phyloP scores from a whole-genome alignment of 2,888 invertebrate species.

The Synergus japonicus region DNA sequence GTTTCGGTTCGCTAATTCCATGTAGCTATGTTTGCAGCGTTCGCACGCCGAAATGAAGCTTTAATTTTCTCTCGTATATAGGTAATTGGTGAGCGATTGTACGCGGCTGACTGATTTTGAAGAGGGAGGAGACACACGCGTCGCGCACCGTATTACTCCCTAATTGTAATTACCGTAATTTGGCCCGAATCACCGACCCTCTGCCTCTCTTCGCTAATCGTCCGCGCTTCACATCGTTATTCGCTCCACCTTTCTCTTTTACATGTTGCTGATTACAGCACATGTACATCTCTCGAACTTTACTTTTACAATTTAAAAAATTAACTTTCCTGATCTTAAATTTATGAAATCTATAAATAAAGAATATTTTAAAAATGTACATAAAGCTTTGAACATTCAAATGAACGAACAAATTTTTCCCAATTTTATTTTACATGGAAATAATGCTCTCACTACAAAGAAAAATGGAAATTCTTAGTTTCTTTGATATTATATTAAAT shows the following conservation, averaged over 20 bases:
- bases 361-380: no score
- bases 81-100: slow-evolving; percentile 31
- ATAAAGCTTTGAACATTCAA: no score
- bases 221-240: slow-evolving; percentile 23
- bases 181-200: slow-evolving; percentile 14
- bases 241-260: slow-evolving; percentile 14
- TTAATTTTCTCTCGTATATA: slow-evolving; percentile 19
- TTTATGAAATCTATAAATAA: no score
- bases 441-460: no score
- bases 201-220: slow-evolving; percentile 33
- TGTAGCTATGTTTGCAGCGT: slow-evolving; percentile 21
- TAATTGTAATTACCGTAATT: slow-evolving; percentile 40
- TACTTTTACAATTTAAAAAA: not conserved
- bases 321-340: not conserved
- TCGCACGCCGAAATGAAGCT: slow-evolving; percentile 36
- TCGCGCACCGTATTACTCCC: slow-evolving; percentile 36
- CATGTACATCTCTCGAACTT: not conserved
- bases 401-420: no score
- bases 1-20: slow-evolving; percentile 30
- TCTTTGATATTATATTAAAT: no score
- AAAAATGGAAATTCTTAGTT: no score
- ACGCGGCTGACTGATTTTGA: slow-evolving; percentile 36
- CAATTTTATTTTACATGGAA: no score
- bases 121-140: slow-evolving; percentile 38
- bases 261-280: slow-evolving; percentile 9